Base-by-base conservation (phyloP, 2,113 vertebrate species). In the Rhinogobius similis region DNA sequence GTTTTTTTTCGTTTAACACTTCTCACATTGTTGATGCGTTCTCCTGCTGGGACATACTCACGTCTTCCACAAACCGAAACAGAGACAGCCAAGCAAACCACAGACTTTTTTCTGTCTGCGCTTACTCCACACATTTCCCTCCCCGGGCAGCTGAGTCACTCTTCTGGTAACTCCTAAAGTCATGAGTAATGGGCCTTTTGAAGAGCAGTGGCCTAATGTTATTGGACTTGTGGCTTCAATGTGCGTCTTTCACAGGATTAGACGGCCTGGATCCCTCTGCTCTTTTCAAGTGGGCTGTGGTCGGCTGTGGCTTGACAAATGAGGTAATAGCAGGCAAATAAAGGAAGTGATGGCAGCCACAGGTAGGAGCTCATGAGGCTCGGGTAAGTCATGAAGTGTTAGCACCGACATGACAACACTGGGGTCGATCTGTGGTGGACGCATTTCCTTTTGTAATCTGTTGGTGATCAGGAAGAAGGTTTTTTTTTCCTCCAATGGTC, bases 291-390 rank as follows among this genome's bases (percentile, higher is more conserved):
- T 94, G 82, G 77, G 74, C 67, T 70, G 61, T 7, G 18, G 80
- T 65, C 76, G 32, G 11, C 87, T 68, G 85, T 76, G 70, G 77
- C 83, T 91, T 90, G 91, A 94, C 89, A 92, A 93, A 94, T 83
- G 90, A 92, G 90, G 90, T 92, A 91, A 93, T 87, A 91, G 95
- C 75, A 90, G 86, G 82, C 86, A 83, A 90, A 85, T 88, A 89
- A 85, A 92, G 88, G 85, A 88, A 81, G 86, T 83, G 87, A 72
- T 82, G 76, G 76, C 72, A 80, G 74, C 72, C 55, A 84, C 87
- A 89, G 88, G 82, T 92, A 91, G 88, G 27, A 84, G 78, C 82
- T 81, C 76, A 84, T 67, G 82, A 87, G 84, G 87, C 83, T 53
- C 77, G 83, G 81, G 88, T 89, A 92, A 93, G 94, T 92, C 92